These are phyloP conservation scores for Eulemur rubriventer DNA, from an alignment of 2,797 vertebrate genomes.

Conservation along the genomic window DNA sequence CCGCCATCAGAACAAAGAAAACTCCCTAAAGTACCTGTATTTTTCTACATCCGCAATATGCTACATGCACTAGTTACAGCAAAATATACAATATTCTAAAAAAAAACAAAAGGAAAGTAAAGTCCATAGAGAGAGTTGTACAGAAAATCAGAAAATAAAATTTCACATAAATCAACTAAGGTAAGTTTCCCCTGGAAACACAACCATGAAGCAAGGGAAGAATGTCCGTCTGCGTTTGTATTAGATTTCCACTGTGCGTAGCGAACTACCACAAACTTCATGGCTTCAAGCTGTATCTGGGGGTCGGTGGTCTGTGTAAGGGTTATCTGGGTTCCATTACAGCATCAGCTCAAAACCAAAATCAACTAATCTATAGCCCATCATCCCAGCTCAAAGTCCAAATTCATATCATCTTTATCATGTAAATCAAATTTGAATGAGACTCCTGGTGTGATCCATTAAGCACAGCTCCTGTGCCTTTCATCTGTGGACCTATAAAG, in stretches of 20 bases:
- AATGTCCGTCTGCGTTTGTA: neutral
- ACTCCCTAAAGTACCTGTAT: neutral
- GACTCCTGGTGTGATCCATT: neutral
- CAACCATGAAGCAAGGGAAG: neutral
- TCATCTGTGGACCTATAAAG: neutral
- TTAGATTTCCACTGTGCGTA: neutral
- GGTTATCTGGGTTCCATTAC: neutral
- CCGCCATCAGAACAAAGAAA: neutral
- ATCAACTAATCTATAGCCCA: neutral
- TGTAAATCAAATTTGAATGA: neutral
- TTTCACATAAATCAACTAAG: neutral
- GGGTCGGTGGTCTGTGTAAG: neutral
- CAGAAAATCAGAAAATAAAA: slow-evolving; percentile 21
- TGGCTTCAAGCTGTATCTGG: neutral
- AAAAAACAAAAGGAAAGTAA: neutral
- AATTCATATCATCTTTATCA: neutral
- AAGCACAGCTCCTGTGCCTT: neutral
- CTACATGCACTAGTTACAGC: neutral
- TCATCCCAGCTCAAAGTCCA: neutral
- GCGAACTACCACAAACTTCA: neutral
- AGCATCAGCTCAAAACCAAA: neutral
- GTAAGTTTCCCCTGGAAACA: neutral
- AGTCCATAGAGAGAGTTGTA: neutral
- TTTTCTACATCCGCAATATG: neutral
- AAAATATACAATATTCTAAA: neutral